A percentile compares a stretch with the other conserved stretches of the same genome.
Evolutionary conservation across 2,888 invertebrate species (phyloP).

Genomic region (Lapara coniferarum): DNA sequence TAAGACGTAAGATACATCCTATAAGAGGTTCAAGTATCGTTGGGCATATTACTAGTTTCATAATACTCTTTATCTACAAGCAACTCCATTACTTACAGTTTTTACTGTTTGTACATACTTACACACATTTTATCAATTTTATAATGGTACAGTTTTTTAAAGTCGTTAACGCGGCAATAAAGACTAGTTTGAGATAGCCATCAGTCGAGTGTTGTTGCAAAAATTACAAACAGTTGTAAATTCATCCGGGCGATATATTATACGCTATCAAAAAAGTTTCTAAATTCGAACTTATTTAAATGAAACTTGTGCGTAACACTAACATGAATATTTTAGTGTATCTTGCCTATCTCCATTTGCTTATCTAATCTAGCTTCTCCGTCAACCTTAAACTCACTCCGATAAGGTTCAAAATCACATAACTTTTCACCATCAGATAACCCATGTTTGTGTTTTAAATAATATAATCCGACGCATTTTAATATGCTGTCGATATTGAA

Average conservation of each 20-base stretch:
- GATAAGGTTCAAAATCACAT: slow-evolving; percentile 24
- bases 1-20: no score
- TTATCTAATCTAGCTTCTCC: slow-evolving; percentile 25
- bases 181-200: slow-evolving; percentile 26
- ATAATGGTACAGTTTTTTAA: slow-evolving; percentile 39
- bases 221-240: background rate
- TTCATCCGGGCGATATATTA: background rate
- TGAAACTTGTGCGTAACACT: slow-evolving; percentile 12
- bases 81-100: no score
- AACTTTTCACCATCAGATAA: background rate
- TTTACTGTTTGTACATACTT: no score
- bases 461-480: slow-evolving; percentile 58
- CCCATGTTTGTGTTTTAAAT: slow-evolving; percentile 42
- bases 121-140: no score
- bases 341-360: slow-evolving; percentile 39
- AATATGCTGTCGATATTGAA: slow-evolving; percentile 54
- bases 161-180: slow-evolving; percentile 60
- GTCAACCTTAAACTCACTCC: background rate
- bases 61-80: no score
- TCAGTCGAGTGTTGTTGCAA: background rate
- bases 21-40: no score
- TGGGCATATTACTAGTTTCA: no score
- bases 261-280: background rate
- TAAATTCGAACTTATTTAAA: background rate
- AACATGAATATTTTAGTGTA: slow-evolving; percentile 39